Percentiles rank a stretch among this genome's conserved stretches.
Evolutionary conservation across 2,113 vertebrate genomes (phyloP).

Genomic region (Pollimyrus isidori): DNA sequence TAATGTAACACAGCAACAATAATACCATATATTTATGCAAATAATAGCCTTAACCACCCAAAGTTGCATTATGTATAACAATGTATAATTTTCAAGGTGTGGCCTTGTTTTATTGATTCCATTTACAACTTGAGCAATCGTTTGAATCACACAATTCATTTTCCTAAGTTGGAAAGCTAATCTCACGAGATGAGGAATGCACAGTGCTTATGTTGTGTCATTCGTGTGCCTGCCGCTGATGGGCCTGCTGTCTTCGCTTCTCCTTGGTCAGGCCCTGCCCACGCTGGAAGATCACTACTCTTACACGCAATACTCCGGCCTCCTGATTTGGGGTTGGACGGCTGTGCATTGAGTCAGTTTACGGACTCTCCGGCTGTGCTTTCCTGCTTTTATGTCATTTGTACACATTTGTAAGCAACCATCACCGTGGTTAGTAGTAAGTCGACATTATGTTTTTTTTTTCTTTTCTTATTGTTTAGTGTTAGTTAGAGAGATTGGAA

Average conservation of each 20-base stretch:
- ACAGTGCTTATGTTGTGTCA: not conserved
- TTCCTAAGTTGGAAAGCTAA: not conserved
- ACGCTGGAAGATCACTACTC: not conserved
- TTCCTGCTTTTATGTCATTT: not conserved
- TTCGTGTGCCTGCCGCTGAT: not conserved
- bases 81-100: not conserved
- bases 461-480: not conserved
- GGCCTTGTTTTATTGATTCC: not conserved
- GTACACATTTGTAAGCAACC: not conserved
- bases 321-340: not conserved
- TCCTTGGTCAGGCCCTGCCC: not conserved
- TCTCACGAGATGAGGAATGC: not conserved
- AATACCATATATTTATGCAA: not conserved
- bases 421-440: not conserved
- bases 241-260: not conserved
- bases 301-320: not conserved
- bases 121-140: not conserved
- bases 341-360: not conserved
- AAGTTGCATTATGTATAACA: not conserved
- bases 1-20: not conserved
- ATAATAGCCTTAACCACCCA: not conserved
- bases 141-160: not conserved
- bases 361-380: not conserved
- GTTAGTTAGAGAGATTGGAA: not conserved
- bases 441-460: not conserved